Conservation (phyloP, 2,113 vertebrate species). For the Nerophis lumbriciformis region DNA sequence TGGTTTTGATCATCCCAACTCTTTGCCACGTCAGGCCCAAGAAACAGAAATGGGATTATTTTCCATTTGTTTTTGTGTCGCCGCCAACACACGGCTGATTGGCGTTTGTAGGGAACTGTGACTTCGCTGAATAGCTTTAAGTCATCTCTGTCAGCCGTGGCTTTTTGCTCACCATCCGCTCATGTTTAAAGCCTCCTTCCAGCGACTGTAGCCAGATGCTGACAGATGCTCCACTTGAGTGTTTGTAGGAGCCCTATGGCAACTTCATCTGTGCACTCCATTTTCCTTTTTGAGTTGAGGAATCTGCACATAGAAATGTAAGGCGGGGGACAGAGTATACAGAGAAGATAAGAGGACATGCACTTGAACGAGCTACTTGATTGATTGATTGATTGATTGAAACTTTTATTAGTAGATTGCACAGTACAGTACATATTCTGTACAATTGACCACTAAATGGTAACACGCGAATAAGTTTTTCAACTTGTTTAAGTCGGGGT, state of each 20-base stretch:
- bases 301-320: conserved; percentile 16
- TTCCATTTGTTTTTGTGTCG: conserved; percentile 1
- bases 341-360: conserved; percentile 19
- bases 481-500: too few relatives aligned
- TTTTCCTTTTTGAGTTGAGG: conserved; percentile 14
- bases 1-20: not conserved
- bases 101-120: conserved; percentile 16
- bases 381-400: too few relatives aligned
- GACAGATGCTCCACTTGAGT: conserved; percentile 27
- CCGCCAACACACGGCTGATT: not conserved
- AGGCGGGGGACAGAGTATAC: conserved; percentile 15
- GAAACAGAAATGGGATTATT: conserved; percentile 1
- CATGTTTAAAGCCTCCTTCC: conserved; percentile 8
- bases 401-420: too few relatives aligned
- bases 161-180: too few relatives aligned
- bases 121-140: conserved; percentile 8
- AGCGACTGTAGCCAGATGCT: conserved; percentile 25
- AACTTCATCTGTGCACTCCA: conserved; percentile 1
- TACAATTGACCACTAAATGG: too few relatives aligned
- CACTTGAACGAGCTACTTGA: conserved; percentile 27
- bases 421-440: too few relatives aligned
- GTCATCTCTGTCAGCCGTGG: not conserved
- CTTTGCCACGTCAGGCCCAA: not conserved
- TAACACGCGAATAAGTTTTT: too few relatives aligned
- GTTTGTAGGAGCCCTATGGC: conserved; percentile 10